A percentile compares a stretch with the other conserved stretches of the same genome.
Evolutionary conservation across 2,113 vertebrate species (phyloP).

Genomic region (Castor canadensis): DNA sequence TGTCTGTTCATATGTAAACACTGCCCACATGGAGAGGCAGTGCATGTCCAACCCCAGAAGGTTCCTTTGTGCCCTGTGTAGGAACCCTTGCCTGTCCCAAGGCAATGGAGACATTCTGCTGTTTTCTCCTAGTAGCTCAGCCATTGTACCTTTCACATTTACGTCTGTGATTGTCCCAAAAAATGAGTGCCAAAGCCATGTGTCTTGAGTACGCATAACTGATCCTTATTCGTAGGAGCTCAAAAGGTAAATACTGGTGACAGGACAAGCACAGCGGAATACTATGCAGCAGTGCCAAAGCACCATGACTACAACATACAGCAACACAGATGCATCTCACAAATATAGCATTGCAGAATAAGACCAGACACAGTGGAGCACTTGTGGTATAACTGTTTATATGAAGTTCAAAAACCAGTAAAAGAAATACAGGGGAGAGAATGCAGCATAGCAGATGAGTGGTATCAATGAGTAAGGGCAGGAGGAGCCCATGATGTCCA

Average conservation of each 20-base stretch:
- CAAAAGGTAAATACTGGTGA: too few species aligned
- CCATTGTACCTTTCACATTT: neutral
- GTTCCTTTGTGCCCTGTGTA: too few species aligned
- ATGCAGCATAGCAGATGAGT: rapidly evolving
- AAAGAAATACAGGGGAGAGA: rapidly evolving
- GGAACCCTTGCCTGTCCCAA: neutral
- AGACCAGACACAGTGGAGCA: neutral
- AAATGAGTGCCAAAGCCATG: neutral
- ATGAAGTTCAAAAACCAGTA: neutral
- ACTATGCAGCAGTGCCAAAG: neutral
- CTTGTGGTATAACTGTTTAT: neutral
- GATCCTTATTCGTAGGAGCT: too few species aligned
- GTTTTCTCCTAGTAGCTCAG: neutral
- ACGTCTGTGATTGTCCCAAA: neutral
- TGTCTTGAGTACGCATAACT: too few species aligned
- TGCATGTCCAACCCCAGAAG: neutral
- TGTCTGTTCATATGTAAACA: neutral
- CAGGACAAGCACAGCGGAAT: rapidly evolving
- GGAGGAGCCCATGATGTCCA: too few species aligned
- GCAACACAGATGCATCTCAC: neutral
- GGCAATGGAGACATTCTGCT: neutral
- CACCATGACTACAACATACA: rapidly evolving
- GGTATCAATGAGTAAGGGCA: rapidly evolving
- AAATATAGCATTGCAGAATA: rapidly evolving
- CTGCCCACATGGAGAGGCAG: neutral